A percentile compares a stretch with the other conserved stretches of the same genome.
Evolutionary conservation across 1,140 invertebrate species (phyloP).

Genomic region (Cheumatopsyche charites): DNA sequence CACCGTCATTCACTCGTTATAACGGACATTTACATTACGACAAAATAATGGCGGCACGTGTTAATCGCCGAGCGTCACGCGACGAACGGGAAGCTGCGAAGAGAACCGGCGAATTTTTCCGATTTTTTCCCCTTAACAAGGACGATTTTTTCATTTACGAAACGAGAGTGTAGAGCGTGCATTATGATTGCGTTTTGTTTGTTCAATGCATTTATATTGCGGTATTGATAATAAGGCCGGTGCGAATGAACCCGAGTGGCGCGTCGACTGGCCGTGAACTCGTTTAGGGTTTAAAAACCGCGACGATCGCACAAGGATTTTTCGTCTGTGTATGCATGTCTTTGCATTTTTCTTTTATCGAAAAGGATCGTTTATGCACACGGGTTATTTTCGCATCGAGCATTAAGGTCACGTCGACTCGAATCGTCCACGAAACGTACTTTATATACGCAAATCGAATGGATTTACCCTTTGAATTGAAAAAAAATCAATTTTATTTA

Average conservation of each 20-base stretch:
- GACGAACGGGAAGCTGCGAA: conserved; percentile 18
- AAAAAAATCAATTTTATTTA: no score
- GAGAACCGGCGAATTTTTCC: neutral
- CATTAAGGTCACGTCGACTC: neutral
- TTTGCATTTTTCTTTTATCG: no score
- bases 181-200: conserved; percentile 36
- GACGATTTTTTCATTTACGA: neutral
- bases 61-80: conserved; percentile 23
- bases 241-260: conserved; percentile 35
- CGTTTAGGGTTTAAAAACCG: conserved; percentile 35
- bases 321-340: neutral
- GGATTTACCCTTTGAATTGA: no score
- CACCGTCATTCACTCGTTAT: conserved; percentile 9
- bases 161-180: conserved; percentile 18
- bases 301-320: conserved; percentile 20
- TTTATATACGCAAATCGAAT: conserved; percentile 7
- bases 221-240: conserved; percentile 38
- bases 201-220: conserved; percentile 27
- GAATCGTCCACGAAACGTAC: neutral
- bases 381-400: no score
- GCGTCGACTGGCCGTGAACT: conserved; percentile 26
- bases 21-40: conserved; percentile 28
- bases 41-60: conserved; percentile 26
- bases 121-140: neutral
- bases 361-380: neutral